A percentile compares a stretch with the other conserved stretches of the same genome.
Evolutionary conservation across 2,113 vertebrate genomes (phyloP).

Genomic region (Carollia perspicillata): DNA sequence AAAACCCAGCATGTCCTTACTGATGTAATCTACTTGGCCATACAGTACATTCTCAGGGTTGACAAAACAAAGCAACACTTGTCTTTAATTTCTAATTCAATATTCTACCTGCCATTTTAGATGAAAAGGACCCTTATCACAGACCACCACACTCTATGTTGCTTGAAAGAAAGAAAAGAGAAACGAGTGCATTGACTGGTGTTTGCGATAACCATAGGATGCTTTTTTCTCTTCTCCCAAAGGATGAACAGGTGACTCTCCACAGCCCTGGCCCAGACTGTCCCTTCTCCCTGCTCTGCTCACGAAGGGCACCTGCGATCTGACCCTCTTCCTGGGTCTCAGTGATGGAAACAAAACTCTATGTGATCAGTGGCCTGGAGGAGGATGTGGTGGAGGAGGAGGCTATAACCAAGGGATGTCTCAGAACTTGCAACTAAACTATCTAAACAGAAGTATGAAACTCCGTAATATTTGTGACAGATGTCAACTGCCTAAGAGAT

Average conservation of each 20-base stretch:
- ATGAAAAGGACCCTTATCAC: neutral
- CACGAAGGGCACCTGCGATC: neutral
- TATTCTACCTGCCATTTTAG: conserved; percentile 4
- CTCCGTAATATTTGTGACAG: neutral
- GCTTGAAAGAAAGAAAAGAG: neutral
- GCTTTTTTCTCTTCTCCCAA: neutral
- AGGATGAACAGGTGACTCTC: neutral
- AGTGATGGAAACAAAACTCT: neutral
- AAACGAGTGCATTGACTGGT: neutral
- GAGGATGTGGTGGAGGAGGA: neutral
- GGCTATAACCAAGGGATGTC: neutral
- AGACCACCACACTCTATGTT: neutral
- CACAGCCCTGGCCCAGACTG: neutral
- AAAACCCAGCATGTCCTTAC: conserved; percentile 3
- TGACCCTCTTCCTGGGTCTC: neutral
- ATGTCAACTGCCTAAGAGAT: neutral
- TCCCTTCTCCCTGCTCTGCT: neutral
- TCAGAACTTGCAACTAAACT: neutral
- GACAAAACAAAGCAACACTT: conserved; percentile 7
- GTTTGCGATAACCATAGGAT: neutral
- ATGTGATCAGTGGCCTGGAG: neutral
- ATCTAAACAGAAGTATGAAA: neutral
- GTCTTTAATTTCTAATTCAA: neutral
- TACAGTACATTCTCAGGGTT: neutral
- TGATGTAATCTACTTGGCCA: neutral